Percentiles rank a stretch among this genome's conserved stretches.
phyloP scores from a whole-genome alignment of 2,113 vertebrate species.

The Hippocampus abdominalis region DNA sequence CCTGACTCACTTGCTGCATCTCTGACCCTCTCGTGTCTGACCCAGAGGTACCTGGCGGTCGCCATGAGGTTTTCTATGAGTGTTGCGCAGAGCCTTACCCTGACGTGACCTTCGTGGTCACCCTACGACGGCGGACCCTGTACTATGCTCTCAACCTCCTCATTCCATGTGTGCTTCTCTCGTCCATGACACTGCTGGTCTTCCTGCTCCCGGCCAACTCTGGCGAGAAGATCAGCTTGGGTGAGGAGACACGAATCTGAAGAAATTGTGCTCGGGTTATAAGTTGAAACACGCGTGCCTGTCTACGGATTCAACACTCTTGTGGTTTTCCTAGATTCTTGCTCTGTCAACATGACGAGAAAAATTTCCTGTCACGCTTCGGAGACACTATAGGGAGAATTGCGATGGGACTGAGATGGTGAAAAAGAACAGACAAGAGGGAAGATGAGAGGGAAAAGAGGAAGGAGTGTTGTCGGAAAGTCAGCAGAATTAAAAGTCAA shows the following conservation, averaged over 20 bases:
- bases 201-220: conserved; percentile 68
- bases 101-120: conserved; percentile 67
- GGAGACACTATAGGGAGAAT: conserved; percentile 5
- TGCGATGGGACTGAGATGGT: background rate
- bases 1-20: background rate
- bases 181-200: conserved; percentile 66
- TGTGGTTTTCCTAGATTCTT: conserved; percentile 1
- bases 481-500: conserved; percentile 22
- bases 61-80: conserved; percentile 67
- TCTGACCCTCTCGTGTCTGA: background rate
- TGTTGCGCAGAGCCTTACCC: conserved; percentile 67
- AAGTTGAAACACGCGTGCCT: conserved; percentile 5
- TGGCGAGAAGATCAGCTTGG: conserved; percentile 70
- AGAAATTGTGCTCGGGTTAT: background rate
- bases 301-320: conserved; percentile 2
- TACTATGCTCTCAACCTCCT: conserved; percentile 71
- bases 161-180: conserved; percentile 67
- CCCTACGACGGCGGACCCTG: conserved; percentile 60
- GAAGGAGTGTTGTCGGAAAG: conserved; percentile 14
- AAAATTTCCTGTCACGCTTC: conserved; percentile 10
- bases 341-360: conserved; percentile 3
- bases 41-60: conserved; percentile 63
- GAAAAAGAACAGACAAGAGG: conserved; percentile 9
- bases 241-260: conserved; percentile 41
- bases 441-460: conserved; percentile 26